Evolutionary conservation across 1,140 invertebrate genomes (phyloP), one percentile per base, ranked within the genome.

Genomic region (Ruditapes philippinarum): DNA sequence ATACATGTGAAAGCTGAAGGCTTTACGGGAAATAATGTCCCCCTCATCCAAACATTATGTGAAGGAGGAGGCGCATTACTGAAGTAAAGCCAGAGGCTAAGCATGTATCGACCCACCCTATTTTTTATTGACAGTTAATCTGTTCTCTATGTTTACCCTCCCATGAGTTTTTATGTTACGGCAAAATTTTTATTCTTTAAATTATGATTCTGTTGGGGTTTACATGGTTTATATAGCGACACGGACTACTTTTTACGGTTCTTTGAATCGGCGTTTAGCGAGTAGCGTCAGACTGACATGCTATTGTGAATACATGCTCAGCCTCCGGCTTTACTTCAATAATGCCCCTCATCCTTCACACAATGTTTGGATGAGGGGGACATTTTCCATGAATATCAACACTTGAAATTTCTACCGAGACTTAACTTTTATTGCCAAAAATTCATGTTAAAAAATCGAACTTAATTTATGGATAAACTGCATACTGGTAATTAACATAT

Each of bases 281-380:
- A 22, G 33, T 79, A 19, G 12, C 17, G 40, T 40, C 70, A 14
- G 42, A 78, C 11, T 51, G 33, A 80, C 54, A 80, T 80, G 76
- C 76, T 80, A 57, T 36, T 42, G 9, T n/a, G n/a, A 31, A 82
- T 45, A 85, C 36, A 74, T 73, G 42, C 28, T 84, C 65, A 74
- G 62, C 82, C 82, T 85, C 82, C 28, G 68, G 82, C 62, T 70
- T 85, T 54, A 70, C 38, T 85, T n/a, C 65, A 70, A 85, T 73
- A 73, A 85, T 73, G 65, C n/a, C 68, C 82, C 68, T 36, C 51
- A 73, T 74, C 31, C 70, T 40, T 40, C 40, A 38, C 81, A 83
- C 57, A 28, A 68, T 62, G 60, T 40, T 83, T 83, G 62, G 60
- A 83, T 83, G 60, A 70, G 54, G 81, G n/a, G n/a, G n/a, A n/a